These are phyloP conservation scores for Diadromus collaris DNA, from an alignment of 2,888 invertebrate species.

Conservation along the genomic window DNA sequence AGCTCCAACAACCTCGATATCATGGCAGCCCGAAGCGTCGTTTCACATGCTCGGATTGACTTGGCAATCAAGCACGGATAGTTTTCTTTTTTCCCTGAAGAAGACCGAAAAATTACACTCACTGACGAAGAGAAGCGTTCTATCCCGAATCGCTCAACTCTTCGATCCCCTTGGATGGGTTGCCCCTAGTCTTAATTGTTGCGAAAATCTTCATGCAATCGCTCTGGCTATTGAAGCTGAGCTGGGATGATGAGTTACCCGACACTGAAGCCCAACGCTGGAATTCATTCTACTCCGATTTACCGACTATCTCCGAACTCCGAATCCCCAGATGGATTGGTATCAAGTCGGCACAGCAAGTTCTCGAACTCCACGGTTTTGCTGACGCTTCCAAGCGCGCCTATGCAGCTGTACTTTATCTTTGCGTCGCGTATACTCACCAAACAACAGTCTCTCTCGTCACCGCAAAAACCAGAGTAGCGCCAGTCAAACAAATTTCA, in stretches of 20 bases:
- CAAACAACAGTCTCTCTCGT: not conserved
- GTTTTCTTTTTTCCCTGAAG: not conserved
- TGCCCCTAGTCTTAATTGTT: not conserved
- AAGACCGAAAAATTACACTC: too few relatives aligned
- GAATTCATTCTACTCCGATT: not conserved
- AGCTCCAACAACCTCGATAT: too few relatives aligned
- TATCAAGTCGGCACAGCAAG: too few relatives aligned
- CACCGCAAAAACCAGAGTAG: not conserved
- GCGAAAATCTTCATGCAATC: not conserved
- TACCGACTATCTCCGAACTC: not conserved
- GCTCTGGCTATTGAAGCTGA: not conserved
- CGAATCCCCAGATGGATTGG: not conserved
- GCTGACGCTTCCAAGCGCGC: not conserved
- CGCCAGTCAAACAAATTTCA: not conserved
- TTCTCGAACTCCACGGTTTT: conserved; percentile 1
- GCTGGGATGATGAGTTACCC: not conserved
- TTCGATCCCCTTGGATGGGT: not conserved
- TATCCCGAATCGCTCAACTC: not conserved
- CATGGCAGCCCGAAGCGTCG: not conserved
- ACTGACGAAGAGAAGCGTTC: not conserved
- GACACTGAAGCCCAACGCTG: not conserved
- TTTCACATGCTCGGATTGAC: not conserved
- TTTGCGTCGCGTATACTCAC: not conserved
- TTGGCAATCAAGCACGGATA: not conserved
- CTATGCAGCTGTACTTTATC: not conserved